phyloP scores from a whole-genome alignment of 2,113 vertebrate genomes.

The Neolamprologus sp. region DNA sequence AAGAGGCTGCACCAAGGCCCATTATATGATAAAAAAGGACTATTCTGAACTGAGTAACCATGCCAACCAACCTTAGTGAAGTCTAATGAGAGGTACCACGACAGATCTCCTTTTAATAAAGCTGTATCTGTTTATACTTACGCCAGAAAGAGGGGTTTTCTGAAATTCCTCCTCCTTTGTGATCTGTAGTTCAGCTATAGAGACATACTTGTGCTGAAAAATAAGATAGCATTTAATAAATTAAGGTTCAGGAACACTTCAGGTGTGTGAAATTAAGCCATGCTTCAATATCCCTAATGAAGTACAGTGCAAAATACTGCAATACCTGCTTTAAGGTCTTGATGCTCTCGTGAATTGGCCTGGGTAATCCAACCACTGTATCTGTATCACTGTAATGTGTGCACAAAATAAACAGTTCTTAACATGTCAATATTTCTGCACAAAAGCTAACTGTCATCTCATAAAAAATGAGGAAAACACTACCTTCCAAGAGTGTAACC shows the following conservation, averaged over 20 bases:
- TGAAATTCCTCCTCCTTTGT: slow-evolving; percentile 90
- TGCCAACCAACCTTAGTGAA: not conserved
- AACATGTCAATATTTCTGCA: not conserved
- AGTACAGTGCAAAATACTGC: not conserved
- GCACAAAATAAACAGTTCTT: not conserved
- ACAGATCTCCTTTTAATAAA: not conserved
- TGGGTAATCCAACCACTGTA: slow-evolving; percentile 90
- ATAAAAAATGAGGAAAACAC: slow-evolving; percentile 12
- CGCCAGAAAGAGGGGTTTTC: slow-evolving; percentile 91
- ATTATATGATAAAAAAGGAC: not conserved
- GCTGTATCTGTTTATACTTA: slow-evolving; percentile 55
- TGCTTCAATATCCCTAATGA: not conserved
- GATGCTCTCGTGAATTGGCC: slow-evolving; percentile 97
- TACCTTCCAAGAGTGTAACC: slow-evolving; percentile 94
- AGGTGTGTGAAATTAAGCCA: not conserved
- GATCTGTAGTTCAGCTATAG: slow-evolving; percentile 91
- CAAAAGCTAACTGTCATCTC: not conserved
- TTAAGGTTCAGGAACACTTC: not conserved
- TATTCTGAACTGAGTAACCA: not conserved
- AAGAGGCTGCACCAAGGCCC: not conserved
- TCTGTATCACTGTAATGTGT: slow-evolving; percentile 83
- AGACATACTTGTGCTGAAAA: slow-evolving; percentile 92
- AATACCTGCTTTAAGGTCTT: slow-evolving; percentile 90
- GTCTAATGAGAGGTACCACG: rapidly evolving
- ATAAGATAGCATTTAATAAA: not conserved